Evolutionary conservation across 2,888 invertebrate genomes (phyloP).

Genomic region (Diabrotica balteata): DNA sequence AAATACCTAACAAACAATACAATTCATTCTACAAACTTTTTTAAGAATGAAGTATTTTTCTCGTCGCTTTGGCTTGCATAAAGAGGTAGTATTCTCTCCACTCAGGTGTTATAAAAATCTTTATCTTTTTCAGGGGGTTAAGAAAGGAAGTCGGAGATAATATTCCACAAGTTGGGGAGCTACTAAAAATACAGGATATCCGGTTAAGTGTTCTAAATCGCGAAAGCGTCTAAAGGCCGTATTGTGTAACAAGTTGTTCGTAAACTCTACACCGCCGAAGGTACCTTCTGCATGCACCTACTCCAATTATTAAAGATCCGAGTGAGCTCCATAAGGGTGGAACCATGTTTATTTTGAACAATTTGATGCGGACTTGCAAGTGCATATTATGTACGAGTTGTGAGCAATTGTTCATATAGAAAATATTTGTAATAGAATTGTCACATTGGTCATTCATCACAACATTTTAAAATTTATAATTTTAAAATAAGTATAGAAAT

Average conservation of each 20-base stretch:
- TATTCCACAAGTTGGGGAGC: conserved; percentile 55
- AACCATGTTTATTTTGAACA: too few species aligned
- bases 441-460: too few species aligned
- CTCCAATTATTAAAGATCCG: conserved; percentile 5
- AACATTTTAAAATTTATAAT: too few species aligned
- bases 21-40: not conserved
- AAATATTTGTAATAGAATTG: too few species aligned
- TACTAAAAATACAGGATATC: conserved; percentile 54
- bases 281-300: conserved; percentile 18
- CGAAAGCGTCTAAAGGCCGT: conserved; percentile 41
- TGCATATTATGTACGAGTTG: too few species aligned
- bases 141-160: conserved; percentile 53
- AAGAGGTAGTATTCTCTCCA: conserved; percentile 18
- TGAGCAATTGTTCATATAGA: too few species aligned
- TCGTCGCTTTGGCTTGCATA: conserved; percentile 1
- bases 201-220: conserved; percentile 48
- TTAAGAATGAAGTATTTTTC: conserved; percentile 2
- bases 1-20: conserved; percentile 9
- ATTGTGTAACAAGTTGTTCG: conserved; percentile 47
- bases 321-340: too few species aligned
- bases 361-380: too few species aligned
- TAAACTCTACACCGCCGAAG: conserved; percentile 27
- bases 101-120: conserved; percentile 36
- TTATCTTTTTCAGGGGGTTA: conserved; percentile 40
- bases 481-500: too few species aligned